Percentiles rank a stretch among this genome's conserved stretches.
Conservation (phyloP, 2,888 invertebrate species). For the Thumatha senex region DNA sequence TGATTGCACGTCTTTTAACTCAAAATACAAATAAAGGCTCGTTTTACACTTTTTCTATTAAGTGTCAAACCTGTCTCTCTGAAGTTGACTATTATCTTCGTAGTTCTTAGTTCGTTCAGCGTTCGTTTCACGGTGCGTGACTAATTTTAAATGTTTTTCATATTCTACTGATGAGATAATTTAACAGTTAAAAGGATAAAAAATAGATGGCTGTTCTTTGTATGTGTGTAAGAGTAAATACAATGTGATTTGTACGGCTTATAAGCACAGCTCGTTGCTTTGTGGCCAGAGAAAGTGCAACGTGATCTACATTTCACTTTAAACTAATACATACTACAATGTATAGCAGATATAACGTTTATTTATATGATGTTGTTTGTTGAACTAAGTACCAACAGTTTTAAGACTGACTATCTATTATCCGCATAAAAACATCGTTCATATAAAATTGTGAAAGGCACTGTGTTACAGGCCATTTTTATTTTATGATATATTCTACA, state of each 20-base stretch:
- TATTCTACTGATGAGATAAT: constrained; percentile 43
- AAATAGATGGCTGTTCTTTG: constrained; percentile 41
- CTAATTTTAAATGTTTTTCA: constrained; percentile 39
- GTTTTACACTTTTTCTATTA: constrained; percentile 32
- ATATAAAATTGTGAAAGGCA: constrained; percentile 15
- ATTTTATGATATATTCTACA: background rate
- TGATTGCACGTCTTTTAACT: constrained; percentile 40
- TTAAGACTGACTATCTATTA: constrained; percentile 14
- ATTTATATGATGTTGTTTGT: constrained; percentile 14
- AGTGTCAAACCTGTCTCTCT: constrained; percentile 21
- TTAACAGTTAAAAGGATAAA: constrained; percentile 43
- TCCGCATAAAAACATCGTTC: constrained; percentile 11
- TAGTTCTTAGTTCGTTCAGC: constrained; percentile 18
- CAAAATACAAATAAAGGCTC: constrained; percentile 28
- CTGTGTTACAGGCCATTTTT: constrained; percentile 6
- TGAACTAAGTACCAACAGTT: constrained; percentile 19
- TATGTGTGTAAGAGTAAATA: constrained; percentile 37
- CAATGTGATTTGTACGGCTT: constrained; percentile 62
- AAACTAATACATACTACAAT: constrained; percentile 53
- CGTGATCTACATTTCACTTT: constrained; percentile 72
- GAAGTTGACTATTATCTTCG: constrained; percentile 21
- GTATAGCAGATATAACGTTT: constrained; percentile 32
- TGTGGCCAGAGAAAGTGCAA: constrained; percentile 74
- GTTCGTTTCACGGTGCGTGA: constrained; percentile 28
- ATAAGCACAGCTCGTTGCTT: constrained; percentile 59